Evolutionary conservation across 1,140 invertebrate genomes (phyloP), one percentile per base, ranked within the genome.

Genomic region (Glomeris maerens): DNA sequence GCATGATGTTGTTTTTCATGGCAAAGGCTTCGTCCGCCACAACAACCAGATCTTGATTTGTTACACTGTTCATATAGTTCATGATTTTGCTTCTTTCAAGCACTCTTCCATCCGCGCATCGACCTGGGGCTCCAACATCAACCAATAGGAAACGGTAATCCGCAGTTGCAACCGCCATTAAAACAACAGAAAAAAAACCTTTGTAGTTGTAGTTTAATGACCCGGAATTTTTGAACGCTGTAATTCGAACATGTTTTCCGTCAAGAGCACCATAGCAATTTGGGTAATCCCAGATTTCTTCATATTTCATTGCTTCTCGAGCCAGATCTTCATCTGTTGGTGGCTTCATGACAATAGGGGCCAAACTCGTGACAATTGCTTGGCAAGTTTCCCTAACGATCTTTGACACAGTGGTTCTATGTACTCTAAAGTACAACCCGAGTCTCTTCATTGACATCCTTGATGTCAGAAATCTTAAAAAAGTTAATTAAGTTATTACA

Each of bases 121-220:
- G 61, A 10, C 66, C 65, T 48, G 54, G 57, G 21, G 57, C 53
- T n/a, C 68, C 66, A 38, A 70, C 50, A 57, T 68, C 66, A 27
- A 68, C 56, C 7, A 54, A 50, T 20, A 57, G 57, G 54, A 70
- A 69, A 42, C 53, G 53, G 53, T 65, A 65, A 51, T 65, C 55
- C 27, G 62, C 56, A 62, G 68, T 65, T 28, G 44, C 59, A 0
- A 64, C 51, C 7, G 60, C 69, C 44, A 67, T 54, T 4, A 68
- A 44, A 22, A 69, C 59, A 17, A 70, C 61, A 22, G 59, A 65
- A 52, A 60, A 70, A 45, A 56, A 65, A 25, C 60, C 52, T 53
- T 72, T 72, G 52, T 72, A 70, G 55, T 73, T 73, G 47, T 57
- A 66, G 61, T 59, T 71, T 4, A 47, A 25, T 5, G 56, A 60